Conservation (phyloP, 2,113 vertebrate genomes). For the Clarias gariepinus region DNA sequence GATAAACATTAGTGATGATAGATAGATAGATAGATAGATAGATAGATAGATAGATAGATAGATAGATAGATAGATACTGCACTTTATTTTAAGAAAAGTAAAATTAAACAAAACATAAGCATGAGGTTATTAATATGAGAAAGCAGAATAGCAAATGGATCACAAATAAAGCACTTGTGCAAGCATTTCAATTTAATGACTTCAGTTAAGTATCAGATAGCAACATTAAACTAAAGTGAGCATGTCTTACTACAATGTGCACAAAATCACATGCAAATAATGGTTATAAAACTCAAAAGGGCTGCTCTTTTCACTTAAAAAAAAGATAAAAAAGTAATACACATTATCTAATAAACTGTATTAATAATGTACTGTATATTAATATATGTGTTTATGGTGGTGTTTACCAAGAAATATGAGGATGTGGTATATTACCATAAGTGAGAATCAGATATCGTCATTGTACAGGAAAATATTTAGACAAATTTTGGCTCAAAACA, state of each 20-base stretch:
- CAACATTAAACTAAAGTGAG: not conserved
- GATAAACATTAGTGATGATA: not conserved
- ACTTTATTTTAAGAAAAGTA: not conserved
- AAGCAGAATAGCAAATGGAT: not conserved
- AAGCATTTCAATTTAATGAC: not conserved
- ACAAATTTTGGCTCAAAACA: too few relatives aligned
- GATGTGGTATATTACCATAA: too few relatives aligned
- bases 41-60: conserved; percentile 9
- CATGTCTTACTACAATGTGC: not conserved
- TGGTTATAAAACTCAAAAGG: not conserved
- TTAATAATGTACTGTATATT: not conserved
- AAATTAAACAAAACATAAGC: not conserved
- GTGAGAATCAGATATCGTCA: too few relatives aligned
- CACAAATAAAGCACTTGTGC: not conserved
- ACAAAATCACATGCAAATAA: not conserved
- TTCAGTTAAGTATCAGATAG: not conserved
- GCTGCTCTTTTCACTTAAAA: not conserved
- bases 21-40: not conserved
- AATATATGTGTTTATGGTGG: too few relatives aligned
- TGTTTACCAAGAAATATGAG: too few relatives aligned
- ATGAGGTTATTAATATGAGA: not conserved
- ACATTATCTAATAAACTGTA: not conserved
- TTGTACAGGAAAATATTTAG: too few relatives aligned
- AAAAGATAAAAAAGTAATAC: not conserved
- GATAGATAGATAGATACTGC: not conserved